Base-by-base conservation (phyloP, 2,113 vertebrate species). In the Tauraco erythrolophus region DNA sequence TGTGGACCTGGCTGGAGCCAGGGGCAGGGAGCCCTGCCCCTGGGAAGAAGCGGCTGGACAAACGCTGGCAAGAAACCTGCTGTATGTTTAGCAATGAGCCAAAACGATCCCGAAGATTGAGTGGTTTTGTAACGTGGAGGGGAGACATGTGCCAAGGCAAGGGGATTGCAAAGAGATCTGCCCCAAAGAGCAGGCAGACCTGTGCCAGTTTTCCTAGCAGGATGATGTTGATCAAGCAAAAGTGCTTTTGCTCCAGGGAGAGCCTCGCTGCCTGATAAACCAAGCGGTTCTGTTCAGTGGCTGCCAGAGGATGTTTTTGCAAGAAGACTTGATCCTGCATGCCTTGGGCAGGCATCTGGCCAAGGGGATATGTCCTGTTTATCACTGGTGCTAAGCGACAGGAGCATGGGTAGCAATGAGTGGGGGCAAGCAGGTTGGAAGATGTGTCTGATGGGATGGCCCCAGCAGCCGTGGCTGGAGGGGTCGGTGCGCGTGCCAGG, bases 291-390 rank as follows among this genome's bases (percentile, higher is more conserved):
- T 81, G 37, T 81, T 84, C 31, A 27, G 84, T 11, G 50, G 58
- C 76, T 95, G 70, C 60, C 61, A 71, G 51, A 57, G 76, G 46
- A 93, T 28, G n/a, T n/a, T 91, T 74, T 35, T 0, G 4, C 75
- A 71, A 62, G 25, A 92, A 86, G 89, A 50, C 83, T 86, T 89
- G 94, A 92, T 86, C 62, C 89, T 94, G 62, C 83, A n/a, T 89
- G 94, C 76, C 83, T 62, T 62, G 37, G 50, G 58, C 54, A 57
- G 86, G 92, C 76, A 65, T 28, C 35, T 4, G 14, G 54, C 91
- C 85, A 80, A 83, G 82, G 74, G 62, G 31, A 69, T 77, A 72
- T 25, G 41, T 33, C 66, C 41, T 89, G 64, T 94, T 96, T 94
- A 58, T 62, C 54, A 19, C 50, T 24, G 50, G 71, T 81, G 85